Percentiles rank a stretch among this genome's conserved stretches.
These are phyloP conservation scores for Pristionchus pacificus DNA, from an alignment of 1,140 invertebrate species.

Conservation along the genomic window DNA sequence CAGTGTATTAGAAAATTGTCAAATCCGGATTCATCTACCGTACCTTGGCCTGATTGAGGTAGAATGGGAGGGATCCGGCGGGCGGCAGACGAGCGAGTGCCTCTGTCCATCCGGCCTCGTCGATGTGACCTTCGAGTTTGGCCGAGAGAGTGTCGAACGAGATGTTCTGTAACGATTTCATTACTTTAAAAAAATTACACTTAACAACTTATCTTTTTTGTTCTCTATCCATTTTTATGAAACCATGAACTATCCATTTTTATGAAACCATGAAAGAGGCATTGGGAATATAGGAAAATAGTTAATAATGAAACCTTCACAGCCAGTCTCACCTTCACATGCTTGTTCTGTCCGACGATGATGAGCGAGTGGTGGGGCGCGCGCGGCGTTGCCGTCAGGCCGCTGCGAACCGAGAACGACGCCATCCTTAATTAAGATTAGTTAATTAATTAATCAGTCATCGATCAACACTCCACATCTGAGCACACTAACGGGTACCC, in stretches of 20 bases:
- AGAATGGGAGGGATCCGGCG: conserved; percentile 38
- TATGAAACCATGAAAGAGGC: too few relatives aligned
- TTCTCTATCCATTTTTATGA: too few relatives aligned
- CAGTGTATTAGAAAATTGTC: too few relatives aligned
- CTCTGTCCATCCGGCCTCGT: conserved; percentile 18
- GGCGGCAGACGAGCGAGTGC: conserved; percentile 23
- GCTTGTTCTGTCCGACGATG: conserved; percentile 32
- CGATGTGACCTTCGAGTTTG: neutral
- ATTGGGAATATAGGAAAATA: too few relatives aligned
- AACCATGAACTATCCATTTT: too few relatives aligned
- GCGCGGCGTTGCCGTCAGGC: neutral
- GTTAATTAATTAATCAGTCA: too few relatives aligned
- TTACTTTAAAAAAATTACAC: too few relatives aligned
- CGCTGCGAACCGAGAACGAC: neutral
- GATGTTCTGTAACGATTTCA: neutral
- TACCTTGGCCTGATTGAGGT: conserved; percentile 51
- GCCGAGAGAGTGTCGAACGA: conserved; percentile 1
- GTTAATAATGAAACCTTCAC: conserved; percentile 4
- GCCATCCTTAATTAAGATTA: too few relatives aligned
- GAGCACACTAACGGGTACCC: too few relatives aligned
- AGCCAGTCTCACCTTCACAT: conserved; percentile 32
- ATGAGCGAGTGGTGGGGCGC: conserved; percentile 9
- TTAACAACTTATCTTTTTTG: too few relatives aligned
- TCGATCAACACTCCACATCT: too few relatives aligned
- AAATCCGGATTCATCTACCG: too few relatives aligned